Evolutionary conservation across 1,140 invertebrate species (phyloP), one percentile per base, ranked within the genome.

Genomic region (Sarcophaga peregrina): DNA sequence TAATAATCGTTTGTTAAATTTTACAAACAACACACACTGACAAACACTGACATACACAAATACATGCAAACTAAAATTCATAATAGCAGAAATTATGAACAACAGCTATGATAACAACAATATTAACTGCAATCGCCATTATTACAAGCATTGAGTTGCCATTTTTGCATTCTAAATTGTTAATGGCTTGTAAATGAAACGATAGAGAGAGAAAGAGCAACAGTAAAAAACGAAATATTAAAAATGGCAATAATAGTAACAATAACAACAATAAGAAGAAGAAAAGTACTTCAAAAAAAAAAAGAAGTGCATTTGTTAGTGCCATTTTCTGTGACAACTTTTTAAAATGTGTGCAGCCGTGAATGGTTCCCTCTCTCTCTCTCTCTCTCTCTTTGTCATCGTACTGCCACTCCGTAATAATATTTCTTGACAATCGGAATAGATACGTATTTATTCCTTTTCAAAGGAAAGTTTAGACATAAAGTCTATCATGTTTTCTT

Each of bases 1-100:
- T 68, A 68, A 68, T 68, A 68, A 68, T 68, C 62, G 62, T 68
- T 68, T 20, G 62, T 68, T 68, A 68, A 68, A 68, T 68, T n/a
- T 68, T n/a, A 68, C 20, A 68, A n/a, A 37, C 25, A 37, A 4
- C 25, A 37, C 25, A 58, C 54, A 58, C 54, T n/a, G 13, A 58
- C 4, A 58, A 58, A 4, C 54, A 58, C 13, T n/a, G n/a, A 58
- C 54, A 58, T 3, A 2, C 13, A 15, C n/a, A 37, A 37, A 37
- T 37, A 4, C 25, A 37, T 37, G 25, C 25, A 37, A 37, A 37
- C 25, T 2, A 37, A 37, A 37, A 37, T 37, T n/a, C 13, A 58
- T n/a, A 58, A 58, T 5, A 15, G 4, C 62, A 25, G 6, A 68
- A n/a, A 68, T 68, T 20, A 68, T 20, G n/a, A 68, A 68, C 62